Evolutionary conservation across 2,888 invertebrate species (phyloP).

Genomic region (Thelaira solivaga): DNA sequence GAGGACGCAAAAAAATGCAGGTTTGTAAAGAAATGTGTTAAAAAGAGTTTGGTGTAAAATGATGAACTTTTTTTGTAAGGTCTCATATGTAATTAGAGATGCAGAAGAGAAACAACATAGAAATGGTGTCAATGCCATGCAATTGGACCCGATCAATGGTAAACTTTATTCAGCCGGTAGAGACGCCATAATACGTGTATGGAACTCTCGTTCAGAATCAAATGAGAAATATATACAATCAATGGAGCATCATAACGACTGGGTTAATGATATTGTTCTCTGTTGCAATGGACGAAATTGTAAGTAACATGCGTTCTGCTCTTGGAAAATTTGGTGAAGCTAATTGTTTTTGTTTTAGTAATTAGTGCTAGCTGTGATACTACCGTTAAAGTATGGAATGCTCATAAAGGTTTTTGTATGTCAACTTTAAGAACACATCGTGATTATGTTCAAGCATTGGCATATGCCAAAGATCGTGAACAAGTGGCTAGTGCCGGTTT

Average conservation of each 20-base stretch:
- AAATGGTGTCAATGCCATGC: constrained; percentile 96
- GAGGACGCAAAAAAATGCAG: constrained; percentile 79
- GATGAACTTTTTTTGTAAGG: constrained; percentile 79
- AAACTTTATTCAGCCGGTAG: constrained; percentile 94
- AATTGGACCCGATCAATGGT: constrained; percentile 91
- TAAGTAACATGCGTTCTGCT: constrained; percentile 73
- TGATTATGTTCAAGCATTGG: constrained; percentile 98
- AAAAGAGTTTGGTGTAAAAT: not conserved
- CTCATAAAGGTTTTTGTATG: constrained; percentile 99
- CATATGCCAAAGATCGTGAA: constrained; percentile 97
- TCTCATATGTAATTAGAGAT: constrained; percentile 98
- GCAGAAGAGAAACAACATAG: constrained; percentile 95
- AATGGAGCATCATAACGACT: constrained; percentile 99
- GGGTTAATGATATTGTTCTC: constrained; percentile 99
- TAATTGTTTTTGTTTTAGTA: constrained; percentile 79
- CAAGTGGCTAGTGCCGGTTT: constrained; percentile 96
- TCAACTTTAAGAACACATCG: constrained; percentile 98
- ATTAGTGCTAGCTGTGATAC: constrained; percentile 99
- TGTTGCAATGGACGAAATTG: constrained; percentile 97
- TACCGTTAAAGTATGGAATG: constrained; percentile 99
- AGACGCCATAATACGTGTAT: constrained; percentile 97
- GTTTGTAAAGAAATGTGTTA: constrained; percentile 65
- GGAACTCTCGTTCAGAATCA: constrained; percentile 83
- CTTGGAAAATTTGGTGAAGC: not conserved
- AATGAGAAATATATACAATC: constrained; percentile 92